A percentile compares a stretch with the other conserved stretches of the same genome.
Evolutionary conservation across 2,888 invertebrate species (phyloP).

Genomic region (Lithosia quadra): DNA sequence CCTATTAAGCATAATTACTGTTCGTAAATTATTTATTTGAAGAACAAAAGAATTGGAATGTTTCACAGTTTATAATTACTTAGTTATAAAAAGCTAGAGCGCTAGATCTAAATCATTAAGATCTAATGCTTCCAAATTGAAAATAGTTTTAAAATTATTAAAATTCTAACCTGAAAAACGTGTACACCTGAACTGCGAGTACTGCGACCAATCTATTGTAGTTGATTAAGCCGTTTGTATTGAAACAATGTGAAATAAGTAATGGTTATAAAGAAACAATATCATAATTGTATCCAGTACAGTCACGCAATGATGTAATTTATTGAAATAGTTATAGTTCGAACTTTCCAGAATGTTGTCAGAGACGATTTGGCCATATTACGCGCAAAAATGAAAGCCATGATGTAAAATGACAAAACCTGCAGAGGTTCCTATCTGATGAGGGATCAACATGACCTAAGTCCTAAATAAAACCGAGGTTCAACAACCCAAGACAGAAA

Average conservation of each 20-base stretch:
- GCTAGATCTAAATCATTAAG: neutral
- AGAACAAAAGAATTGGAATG: slow-evolving; percentile 5
- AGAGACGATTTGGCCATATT: neutral
- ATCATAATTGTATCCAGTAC: neutral
- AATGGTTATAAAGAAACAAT: slow-evolving; percentile 16
- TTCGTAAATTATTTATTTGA: neutral
- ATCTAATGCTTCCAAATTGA: too few species aligned
- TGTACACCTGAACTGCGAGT: slow-evolving; percentile 23
- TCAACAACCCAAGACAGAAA: neutral
- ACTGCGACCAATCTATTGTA: slow-evolving; percentile 32
- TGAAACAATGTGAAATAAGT: slow-evolving; percentile 30
- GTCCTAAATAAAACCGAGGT: too few species aligned
- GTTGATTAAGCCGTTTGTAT: slow-evolving; percentile 13
- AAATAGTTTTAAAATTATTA: neutral
- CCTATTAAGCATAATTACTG: slow-evolving; percentile 1
- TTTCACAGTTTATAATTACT: neutral
- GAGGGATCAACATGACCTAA: neutral
- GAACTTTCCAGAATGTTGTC: neutral
- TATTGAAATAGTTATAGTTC: slow-evolving; percentile 1
- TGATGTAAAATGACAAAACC: too few species aligned
- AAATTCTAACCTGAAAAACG: slow-evolving; percentile 38
- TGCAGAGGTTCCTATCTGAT: too few species aligned
- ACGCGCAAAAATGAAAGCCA: neutral
- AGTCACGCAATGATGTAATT: slow-evolving; percentile 11
- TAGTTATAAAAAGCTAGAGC: neutral